phyloP scores from a whole-genome alignment of 1,140 invertebrate genomes.

The Heterodera carotae region DNA sequence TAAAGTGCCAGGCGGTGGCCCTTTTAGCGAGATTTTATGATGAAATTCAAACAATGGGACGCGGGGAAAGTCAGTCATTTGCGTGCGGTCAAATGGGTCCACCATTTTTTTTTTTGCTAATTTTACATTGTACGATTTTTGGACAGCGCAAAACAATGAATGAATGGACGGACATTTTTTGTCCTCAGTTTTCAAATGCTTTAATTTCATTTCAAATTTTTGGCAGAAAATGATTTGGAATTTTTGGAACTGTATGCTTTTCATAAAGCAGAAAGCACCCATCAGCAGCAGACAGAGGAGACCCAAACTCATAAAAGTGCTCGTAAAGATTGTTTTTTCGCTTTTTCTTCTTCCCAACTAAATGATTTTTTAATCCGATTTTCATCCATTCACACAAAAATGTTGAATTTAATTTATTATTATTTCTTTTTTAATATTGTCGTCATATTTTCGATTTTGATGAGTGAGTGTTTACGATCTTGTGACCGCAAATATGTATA shows the following conservation, averaged over 20 bases:
- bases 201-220: too few species aligned
- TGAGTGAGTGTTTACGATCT: too few species aligned
- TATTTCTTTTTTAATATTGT: too few species aligned
- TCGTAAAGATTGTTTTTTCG: neutral
- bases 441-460: too few species aligned
- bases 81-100: neutral
- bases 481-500: too few species aligned
- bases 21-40: neutral
- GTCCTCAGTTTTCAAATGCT: too few species aligned
- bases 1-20: neutral
- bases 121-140: too few species aligned
- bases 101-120: neutral
- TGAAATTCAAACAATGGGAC: slow-evolving; percentile 1
- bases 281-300: too few species aligned
- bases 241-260: neutral
- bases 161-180: too few species aligned
- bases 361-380: neutral
- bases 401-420: neutral
- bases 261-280: neutral
- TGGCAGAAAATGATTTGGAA: too few species aligned
- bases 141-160: too few species aligned
- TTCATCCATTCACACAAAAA: neutral
- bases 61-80: neutral
- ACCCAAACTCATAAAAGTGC: neutral
- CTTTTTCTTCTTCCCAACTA: neutral